These are phyloP conservation scores for Coranthus polyacanthus DNA, from an alignment of 2,797 vertebrate species.

Conservation along the genomic window DNA sequence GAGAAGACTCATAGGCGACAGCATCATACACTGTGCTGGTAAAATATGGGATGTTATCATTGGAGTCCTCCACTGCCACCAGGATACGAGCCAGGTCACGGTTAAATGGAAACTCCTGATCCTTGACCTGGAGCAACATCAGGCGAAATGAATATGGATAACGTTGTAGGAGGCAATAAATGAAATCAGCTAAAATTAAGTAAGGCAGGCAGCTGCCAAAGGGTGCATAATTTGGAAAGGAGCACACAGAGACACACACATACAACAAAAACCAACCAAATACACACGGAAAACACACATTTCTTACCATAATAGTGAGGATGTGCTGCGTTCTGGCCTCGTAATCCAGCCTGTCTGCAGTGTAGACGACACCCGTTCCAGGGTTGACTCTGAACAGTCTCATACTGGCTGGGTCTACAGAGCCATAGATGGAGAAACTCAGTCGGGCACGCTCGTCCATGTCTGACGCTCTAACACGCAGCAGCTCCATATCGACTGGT, in stretches of 20 bases:
- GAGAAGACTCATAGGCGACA: conserved; percentile 90
- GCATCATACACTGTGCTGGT: conserved; percentile 91
- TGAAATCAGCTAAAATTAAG: conserved; percentile 56
- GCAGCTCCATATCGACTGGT: conserved; percentile 89
- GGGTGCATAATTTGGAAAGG: conserved; percentile 26
- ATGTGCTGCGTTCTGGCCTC: conserved; percentile 92
- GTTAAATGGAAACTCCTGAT: conserved; percentile 97
- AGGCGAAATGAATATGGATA: conserved; percentile 46
- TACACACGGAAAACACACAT: conserved; percentile 6
- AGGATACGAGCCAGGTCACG: conserved; percentile 92
- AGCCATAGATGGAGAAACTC: conserved; percentile 94
- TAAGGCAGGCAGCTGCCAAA: conserved; percentile 30
- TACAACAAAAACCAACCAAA: not conserved
- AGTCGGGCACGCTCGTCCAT: conserved; percentile 92
- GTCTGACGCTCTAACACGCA: conserved; percentile 90
- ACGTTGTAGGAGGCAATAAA: conserved; percentile 26
- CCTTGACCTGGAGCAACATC: conserved; percentile 89
- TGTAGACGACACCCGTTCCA: conserved; percentile 90
- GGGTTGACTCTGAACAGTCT: conserved; percentile 94
- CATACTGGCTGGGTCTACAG: conserved; percentile 92
- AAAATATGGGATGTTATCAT: conserved; percentile 96
- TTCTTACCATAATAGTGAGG: conserved; percentile 93
- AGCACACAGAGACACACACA: conserved; percentile 17
- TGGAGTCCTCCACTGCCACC: conserved; percentile 92
- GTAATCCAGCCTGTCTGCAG: conserved; percentile 91